These are phyloP conservation scores for Mobula birostris DNA, from an alignment of 2,113 vertebrate species.

Conservation along the genomic window DNA sequence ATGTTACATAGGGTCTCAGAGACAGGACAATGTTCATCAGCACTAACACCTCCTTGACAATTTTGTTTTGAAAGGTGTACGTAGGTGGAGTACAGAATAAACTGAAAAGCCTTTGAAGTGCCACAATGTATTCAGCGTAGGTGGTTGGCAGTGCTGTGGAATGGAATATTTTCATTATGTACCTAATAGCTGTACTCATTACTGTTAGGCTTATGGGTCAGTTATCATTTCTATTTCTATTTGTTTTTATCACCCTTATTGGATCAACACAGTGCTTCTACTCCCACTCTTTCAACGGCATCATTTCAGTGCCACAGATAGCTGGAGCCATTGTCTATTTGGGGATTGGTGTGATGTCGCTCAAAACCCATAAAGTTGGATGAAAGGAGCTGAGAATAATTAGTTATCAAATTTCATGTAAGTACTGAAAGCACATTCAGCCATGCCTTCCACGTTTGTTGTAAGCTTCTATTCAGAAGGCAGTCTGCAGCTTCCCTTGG, in stretches of 20 bases:
- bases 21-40: neutral
- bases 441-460: neutral
- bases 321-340: neutral
- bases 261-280: neutral
- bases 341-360: too few relatives aligned
- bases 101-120: neutral
- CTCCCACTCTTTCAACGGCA: neutral
- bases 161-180: slow-evolving; percentile 17
- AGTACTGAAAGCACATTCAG: neutral
- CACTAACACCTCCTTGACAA: neutral
- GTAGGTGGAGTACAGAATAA: slow-evolving; percentile 21
- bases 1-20: neutral
- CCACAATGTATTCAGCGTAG: neutral
- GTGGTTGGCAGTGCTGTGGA: neutral
- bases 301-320: neutral
- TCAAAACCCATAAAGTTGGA: neutral
- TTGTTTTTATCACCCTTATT: neutral
- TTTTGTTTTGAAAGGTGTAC: neutral
- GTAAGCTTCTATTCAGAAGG: neutral
- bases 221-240: neutral
- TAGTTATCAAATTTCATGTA: neutral
- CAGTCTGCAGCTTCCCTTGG: neutral
- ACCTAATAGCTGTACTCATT: neutral
- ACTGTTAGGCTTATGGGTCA: neutral
- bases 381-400: neutral